These are phyloP conservation scores for Chalcis sispes DNA, from an alignment of 2,888 invertebrate species.

Conservation along the genomic window DNA sequence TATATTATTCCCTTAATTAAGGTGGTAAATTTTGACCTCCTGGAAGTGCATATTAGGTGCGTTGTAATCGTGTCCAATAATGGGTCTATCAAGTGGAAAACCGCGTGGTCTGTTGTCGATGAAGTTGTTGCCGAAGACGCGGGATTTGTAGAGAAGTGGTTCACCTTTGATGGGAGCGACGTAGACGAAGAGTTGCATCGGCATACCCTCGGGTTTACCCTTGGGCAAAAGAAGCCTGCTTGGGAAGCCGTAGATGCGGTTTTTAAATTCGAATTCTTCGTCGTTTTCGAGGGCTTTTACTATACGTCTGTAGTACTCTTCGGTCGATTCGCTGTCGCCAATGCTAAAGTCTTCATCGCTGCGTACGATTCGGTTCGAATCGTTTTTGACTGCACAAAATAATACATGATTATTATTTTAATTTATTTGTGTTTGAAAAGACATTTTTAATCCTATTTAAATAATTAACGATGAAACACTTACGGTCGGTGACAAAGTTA, in stretches of 20 bases:
- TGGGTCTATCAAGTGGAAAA: slow-evolving; percentile 85
- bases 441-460: neutral
- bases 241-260: slow-evolving; percentile 82
- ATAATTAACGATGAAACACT: slow-evolving; percentile 58
- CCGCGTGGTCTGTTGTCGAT: slow-evolving; percentile 83
- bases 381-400: slow-evolving; percentile 77
- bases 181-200: slow-evolving; percentile 81
- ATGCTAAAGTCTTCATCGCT: slow-evolving; percentile 82
- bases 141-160: slow-evolving; percentile 76
- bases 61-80: slow-evolving; percentile 79
- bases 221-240: slow-evolving; percentile 84
- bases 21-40: slow-evolving; percentile 81
- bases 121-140: slow-evolving; percentile 70
- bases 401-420: neutral
- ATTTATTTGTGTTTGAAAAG: neutral
- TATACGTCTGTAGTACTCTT: slow-evolving; percentile 62
- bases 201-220: slow-evolving; percentile 82
- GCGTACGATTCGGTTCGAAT: slow-evolving; percentile 83
- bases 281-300: slow-evolving; percentile 66
- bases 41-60: slow-evolving; percentile 83
- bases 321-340: slow-evolving; percentile 77
- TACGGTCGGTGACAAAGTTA: slow-evolving; percentile 71
- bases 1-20: too few species aligned
- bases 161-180: slow-evolving; percentile 79
- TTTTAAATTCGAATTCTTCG: slow-evolving; percentile 75